A percentile compares a stretch with the other conserved stretches of the same genome.
Conservation (phyloP, 2,888 invertebrate species). For the Synanthedon andrenaeformis region DNA sequence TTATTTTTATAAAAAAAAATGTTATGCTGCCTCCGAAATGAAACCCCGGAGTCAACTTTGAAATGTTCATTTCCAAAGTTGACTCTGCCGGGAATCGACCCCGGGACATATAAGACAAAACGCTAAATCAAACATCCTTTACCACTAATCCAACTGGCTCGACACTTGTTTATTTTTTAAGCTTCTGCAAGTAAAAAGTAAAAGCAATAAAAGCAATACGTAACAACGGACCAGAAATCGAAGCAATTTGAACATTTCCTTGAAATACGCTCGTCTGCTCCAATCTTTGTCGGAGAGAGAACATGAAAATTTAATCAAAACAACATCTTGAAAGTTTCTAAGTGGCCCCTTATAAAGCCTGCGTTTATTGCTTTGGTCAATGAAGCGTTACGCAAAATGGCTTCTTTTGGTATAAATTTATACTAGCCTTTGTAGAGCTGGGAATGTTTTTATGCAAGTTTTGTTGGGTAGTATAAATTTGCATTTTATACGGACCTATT, state of each 20-base stretch:
- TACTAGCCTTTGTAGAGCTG: conserved; percentile 10
- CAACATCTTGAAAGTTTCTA: conserved; percentile 18
- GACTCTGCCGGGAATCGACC: too few species aligned
- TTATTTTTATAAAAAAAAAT: too few species aligned
- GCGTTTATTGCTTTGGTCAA: conserved; percentile 33
- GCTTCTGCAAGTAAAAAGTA: not conserved
- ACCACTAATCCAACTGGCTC: too few species aligned
- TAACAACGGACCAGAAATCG: not conserved
- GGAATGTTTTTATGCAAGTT: not conserved
- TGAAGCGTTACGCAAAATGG: conserved; percentile 21
- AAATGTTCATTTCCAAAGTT: too few species aligned
- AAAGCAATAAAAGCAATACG: not conserved
- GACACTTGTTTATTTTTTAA: too few species aligned
- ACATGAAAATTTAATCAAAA: conserved; percentile 39
- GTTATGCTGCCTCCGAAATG: too few species aligned
- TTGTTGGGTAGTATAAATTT: not conserved
- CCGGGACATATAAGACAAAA: too few species aligned
- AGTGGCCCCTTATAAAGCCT: conserved; percentile 13
- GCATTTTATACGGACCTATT: not conserved
- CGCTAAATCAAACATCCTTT: too few species aligned
- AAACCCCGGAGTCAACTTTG: too few species aligned
- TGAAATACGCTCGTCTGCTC: conserved; percentile 1
- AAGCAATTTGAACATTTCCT: not conserved
- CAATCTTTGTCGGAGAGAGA: conserved; percentile 2
- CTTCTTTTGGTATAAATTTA: conserved; percentile 20